These are phyloP conservation scores for Idaea aversata DNA, from an alignment of 2,888 invertebrate genomes.

Conservation along the genomic window DNA sequence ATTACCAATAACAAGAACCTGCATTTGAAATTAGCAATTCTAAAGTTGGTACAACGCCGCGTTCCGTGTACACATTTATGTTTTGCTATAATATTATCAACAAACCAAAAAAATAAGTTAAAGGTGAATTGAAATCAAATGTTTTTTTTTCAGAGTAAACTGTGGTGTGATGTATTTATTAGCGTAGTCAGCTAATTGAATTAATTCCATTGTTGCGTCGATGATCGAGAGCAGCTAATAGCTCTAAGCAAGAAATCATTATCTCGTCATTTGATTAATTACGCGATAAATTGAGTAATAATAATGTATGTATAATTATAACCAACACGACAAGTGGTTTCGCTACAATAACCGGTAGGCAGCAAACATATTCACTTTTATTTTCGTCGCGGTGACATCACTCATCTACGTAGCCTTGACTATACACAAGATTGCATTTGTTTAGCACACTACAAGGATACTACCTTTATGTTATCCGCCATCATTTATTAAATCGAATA, in stretches of 20 bases:
- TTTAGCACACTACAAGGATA: neutral
- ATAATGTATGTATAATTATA: neutral
- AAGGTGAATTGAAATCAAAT: too few species aligned
- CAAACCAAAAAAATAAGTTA: too few species aligned
- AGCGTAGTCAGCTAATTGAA: neutral
- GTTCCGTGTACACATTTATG: too few species aligned
- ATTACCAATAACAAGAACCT: too few species aligned
- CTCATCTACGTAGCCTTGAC: slow-evolving; percentile 31
- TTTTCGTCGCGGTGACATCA: slow-evolving; percentile 51
- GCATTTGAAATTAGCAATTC: too few species aligned
- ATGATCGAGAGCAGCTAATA: neutral
- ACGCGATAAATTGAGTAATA: neutral
- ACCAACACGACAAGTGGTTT: neutral
- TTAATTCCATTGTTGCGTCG: slow-evolving; percentile 1
- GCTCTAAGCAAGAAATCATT: neutral
- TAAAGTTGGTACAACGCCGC: too few species aligned
- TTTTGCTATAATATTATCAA: too few species aligned
- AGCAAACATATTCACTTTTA: slow-evolving; percentile 36
- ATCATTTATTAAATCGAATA: slow-evolving; percentile 17
- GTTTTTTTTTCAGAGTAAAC: neutral
- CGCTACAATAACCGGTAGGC: slow-evolving; percentile 15
- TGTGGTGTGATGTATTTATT: neutral
- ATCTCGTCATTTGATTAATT: slow-evolving; percentile 1
- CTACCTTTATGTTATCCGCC: slow-evolving; percentile 17
- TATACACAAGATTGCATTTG: slow-evolving; percentile 41